phyloP scores from a whole-genome alignment of 2,113 vertebrate genomes.

The Dipodomys merriami region DNA sequence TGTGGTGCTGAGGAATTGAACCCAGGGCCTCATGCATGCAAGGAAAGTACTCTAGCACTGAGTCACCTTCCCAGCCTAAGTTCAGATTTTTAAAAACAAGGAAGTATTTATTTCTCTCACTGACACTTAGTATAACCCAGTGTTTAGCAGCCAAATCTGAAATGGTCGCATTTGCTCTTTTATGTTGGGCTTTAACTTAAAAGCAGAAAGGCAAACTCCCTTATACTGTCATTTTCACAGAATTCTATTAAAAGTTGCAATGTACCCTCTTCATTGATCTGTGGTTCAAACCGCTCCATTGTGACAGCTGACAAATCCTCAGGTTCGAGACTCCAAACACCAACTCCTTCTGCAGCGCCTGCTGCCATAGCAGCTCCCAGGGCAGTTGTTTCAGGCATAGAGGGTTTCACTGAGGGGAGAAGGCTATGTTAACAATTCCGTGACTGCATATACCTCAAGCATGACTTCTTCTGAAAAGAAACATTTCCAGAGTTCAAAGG shows the following conservation, averaged over 20 bases:
- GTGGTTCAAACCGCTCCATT: constrained; percentile 93
- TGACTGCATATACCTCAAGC: background rate
- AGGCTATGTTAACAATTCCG: constrained; percentile 14
- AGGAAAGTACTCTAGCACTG: no score
- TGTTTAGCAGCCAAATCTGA: background rate
- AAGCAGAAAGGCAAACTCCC: background rate
- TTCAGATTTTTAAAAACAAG: no score
- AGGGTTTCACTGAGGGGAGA: constrained; percentile 90
- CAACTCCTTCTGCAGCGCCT: constrained; percentile 95
- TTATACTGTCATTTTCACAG: constrained; percentile 5
- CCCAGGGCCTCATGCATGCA: no score
- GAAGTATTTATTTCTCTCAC: background rate
- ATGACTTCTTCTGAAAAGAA: background rate
- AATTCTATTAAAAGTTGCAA: constrained; percentile 11
- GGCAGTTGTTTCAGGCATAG: constrained; percentile 96
- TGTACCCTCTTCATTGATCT: constrained; percentile 95
- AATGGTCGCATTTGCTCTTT: background rate
- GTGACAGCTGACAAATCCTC: constrained; percentile 89
- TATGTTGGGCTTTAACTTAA: background rate
- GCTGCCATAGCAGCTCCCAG: constrained; percentile 98
- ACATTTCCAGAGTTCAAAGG: background rate
- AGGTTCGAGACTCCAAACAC: constrained; percentile 93
- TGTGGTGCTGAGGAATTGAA: no score
- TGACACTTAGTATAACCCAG: background rate
- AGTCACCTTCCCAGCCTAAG: no score